Evolutionary conservation across 2,113 vertebrate genomes (phyloP), one percentile per base, ranked within the genome.

Genomic region (Tretioscincus oriximinensis): DNA sequence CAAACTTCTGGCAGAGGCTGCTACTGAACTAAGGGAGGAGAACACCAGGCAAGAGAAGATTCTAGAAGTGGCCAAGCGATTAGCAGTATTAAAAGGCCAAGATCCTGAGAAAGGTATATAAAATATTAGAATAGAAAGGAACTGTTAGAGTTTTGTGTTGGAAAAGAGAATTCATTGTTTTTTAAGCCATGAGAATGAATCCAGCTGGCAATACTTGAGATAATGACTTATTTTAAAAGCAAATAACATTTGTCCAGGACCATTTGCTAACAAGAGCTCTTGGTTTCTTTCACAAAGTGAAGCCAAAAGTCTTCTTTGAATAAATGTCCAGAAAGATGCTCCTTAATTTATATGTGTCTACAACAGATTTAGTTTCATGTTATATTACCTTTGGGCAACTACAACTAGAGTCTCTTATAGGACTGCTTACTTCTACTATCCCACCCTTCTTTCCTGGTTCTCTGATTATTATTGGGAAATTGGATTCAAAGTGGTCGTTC

Each of bases 91-190:
- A 64, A 97, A 91, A 90, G 98, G 97, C 54, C 94, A 94, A 82
- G 96, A 99, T 91, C 98, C 98, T 1, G 93, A 96, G 63, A 96
- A 92, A 95, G 97, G 98, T 99, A 86, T 31, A 87, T 84, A 45
- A 31, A 63, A 41, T 61, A 20, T 47, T 58, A n/a, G 1, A 1
- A 28, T 79, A 45, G 21, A 63, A 74, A 41, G 65, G 73, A 78
- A 78, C 20, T 70, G 6, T 1, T 11, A 4, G 47, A 47, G 35
- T 47, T 9, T 73, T 68, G 29, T 80, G 21, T 54, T 84, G 1
- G 78, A 41, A 76, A 29, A 78, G 9, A 8, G 66, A 41, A 54
- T 61, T 22, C 49, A 61, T 73, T 60, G 20, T 73, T 41, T 41
- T 41, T 41, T 73, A 24, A 47, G 14, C 61, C 18, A 12, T 79